Base-by-base conservation (phyloP, 1,140 invertebrate genomes). In the Bombus ignitus region DNA sequence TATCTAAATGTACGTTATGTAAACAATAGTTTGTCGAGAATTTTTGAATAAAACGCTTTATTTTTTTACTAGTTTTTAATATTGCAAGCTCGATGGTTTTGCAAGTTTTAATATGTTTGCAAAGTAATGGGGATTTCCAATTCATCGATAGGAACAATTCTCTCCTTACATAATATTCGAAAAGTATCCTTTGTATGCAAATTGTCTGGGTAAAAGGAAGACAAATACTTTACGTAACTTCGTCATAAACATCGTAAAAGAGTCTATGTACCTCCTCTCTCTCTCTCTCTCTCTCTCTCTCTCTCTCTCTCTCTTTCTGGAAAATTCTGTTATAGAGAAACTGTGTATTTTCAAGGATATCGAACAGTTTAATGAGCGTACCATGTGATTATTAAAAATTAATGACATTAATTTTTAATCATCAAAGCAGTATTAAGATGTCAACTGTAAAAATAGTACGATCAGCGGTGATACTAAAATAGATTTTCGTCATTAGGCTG, bases 291-390 rank as follows among this genome's bases (percentile, higher is more conserved):
- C 44, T 47, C 15, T 47, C 13, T 44, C 42, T 44, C 42, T 44
- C 44, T 44, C 44, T 15, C 13, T 15, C 0, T 44, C 13, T 3
- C 3, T 57, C 47, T 1, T 12, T 15, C 1, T 25, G 47, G 15
- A 39, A 28, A 57, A 37, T 72, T 6, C 13, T 12, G 1, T 12
- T n/a, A 32, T 18, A 32, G 22, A 32, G 6, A 13, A 42, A 42
- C 1, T 3, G 10, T 8, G 5, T 4, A 13, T 9, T n/a, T 42
- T 0, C 13, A 32, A 73, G 15, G 8, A 73, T 6, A 13, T 1
- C 6, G 22, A 8, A 6, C 22, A 18, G 6, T 9, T n/a, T 3
- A 3, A 47, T 6, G n/a, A 0, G 28, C 13, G 5, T 35, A 15
- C n/a, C 5, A 1, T 22, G 12, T 39, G 28, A 18, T 18, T 39